Evolutionary conservation across 37 sponge, comb jelly and placozoan species (phyloP).

Genomic region (Cladorhizidae sp.): DNA sequence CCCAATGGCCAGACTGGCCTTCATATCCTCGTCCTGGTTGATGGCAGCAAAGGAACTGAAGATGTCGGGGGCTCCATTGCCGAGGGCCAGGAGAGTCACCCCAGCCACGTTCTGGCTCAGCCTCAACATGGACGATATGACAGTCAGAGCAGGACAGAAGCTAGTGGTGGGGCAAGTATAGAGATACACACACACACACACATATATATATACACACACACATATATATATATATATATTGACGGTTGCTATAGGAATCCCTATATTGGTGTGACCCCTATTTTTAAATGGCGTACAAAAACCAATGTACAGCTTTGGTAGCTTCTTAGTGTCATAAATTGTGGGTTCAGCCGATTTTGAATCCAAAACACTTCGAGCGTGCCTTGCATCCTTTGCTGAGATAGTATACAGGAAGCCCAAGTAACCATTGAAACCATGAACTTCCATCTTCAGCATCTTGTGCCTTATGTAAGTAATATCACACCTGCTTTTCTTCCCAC

Average conservation of each 20-base stretch:
- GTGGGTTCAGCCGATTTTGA: too few relatives aligned
- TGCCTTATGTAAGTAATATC: too few relatives aligned
- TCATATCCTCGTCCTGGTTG: constrained; percentile 51
- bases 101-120: constrained; percentile 97
- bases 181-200: background rate
- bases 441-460: too few relatives aligned
- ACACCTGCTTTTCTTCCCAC: too few relatives aligned
- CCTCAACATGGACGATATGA: constrained; percentile 83
- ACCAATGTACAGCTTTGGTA: background rate
- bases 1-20: constrained; percentile 91
- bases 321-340: too few relatives aligned
- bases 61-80: constrained; percentile 98
- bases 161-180: constrained; percentile 25
- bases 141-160: constrained; percentile 93
- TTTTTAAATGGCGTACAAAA: too few relatives aligned
- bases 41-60: constrained; percentile 93
- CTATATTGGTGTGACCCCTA: too few relatives aligned
- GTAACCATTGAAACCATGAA: too few relatives aligned
- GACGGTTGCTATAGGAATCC: background rate
- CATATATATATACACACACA: constrained; percentile 20
- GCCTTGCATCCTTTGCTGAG: too few relatives aligned
- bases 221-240: too few relatives aligned
- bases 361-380: too few relatives aligned
- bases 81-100: constrained; percentile 94
- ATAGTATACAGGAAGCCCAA: too few relatives aligned